Conservation (phyloP, 1,140 invertebrate species). For the Megalopta genalis region DNA sequence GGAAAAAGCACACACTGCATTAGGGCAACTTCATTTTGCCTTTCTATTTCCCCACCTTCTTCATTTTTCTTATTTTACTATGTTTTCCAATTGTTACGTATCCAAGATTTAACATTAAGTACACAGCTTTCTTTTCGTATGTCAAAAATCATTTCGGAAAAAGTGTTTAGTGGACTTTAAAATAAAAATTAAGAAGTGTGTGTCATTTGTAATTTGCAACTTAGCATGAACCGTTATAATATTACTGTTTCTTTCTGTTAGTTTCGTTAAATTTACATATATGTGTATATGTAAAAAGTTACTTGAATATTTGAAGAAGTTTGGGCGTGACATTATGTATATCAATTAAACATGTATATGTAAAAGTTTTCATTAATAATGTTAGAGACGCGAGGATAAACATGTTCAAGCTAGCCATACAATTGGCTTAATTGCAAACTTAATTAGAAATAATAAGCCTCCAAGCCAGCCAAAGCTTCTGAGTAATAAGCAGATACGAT, state of each 20-base stretch:
- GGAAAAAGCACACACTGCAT: constrained; percentile 80
- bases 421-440: constrained; percentile 70
- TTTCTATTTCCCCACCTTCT: constrained; percentile 55
- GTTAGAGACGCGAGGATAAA: constrained; percentile 64
- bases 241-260: constrained; percentile 1
- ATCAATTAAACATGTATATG: constrained; percentile 48
- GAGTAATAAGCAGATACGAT: constrained; percentile 58
- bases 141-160: background rate
- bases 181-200: background rate
- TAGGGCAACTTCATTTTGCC: constrained; percentile 74
- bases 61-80: constrained; percentile 46
- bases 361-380: constrained; percentile 52
- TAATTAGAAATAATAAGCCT: constrained; percentile 70
- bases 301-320: constrained; percentile 37
- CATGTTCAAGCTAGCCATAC: constrained; percentile 65
- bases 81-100: constrained; percentile 22
- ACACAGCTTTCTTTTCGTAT: background rate
- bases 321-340: constrained; percentile 41
- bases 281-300: background rate
- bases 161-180: background rate
- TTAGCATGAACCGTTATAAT: background rate
- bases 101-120: constrained; percentile 3
- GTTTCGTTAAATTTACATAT: constrained; percentile 11
- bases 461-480: constrained; percentile 67
- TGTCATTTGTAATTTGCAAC: background rate